Evolutionary conservation across 2,113 vertebrate genomes (phyloP).

Genomic region (Melospiza georgiana): DNA sequence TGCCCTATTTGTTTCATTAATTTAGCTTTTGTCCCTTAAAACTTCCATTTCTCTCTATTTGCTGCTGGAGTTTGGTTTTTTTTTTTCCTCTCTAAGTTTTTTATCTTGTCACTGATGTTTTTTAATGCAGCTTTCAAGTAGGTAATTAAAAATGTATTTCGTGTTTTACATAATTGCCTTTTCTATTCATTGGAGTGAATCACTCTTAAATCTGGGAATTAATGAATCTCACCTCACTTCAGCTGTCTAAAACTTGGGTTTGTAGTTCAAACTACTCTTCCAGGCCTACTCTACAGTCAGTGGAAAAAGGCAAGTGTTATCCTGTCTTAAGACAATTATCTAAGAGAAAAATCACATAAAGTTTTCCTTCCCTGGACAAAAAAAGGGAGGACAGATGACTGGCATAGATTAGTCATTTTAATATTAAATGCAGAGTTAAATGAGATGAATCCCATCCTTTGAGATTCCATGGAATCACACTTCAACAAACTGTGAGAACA

Average conservation of each 20-base stretch:
- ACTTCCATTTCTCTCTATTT: not conserved
- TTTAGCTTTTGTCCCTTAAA: not conserved
- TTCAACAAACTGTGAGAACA: constrained; percentile 14
- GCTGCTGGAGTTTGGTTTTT: not conserved
- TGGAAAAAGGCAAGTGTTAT: not conserved
- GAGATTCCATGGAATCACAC: constrained; percentile 33
- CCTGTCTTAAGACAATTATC: not conserved
- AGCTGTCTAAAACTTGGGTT: constrained; percentile 9
- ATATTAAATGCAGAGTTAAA: constrained; percentile 1
- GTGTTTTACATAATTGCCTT: constrained; percentile 22
- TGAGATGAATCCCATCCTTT: not conserved
- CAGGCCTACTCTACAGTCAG: not conserved
- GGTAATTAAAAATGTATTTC: constrained; percentile 36
- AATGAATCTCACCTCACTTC: constrained; percentile 15
- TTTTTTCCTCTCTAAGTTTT: not conserved
- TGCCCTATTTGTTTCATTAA: not conserved
- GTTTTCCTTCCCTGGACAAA: not conserved
- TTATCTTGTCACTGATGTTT: not conserved
- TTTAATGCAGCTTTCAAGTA: constrained; percentile 9
- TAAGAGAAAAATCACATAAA: not conserved
- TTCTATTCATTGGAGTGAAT: not conserved
- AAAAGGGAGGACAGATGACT: constrained; percentile 24
- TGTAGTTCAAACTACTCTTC: not conserved
- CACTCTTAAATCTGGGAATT: constrained; percentile 25
- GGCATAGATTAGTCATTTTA: constrained; percentile 7